Evolutionary conservation across 1,140 invertebrate genomes (phyloP), one percentile per base, ranked within the genome.

Genomic region (Micrasema minimum): DNA sequence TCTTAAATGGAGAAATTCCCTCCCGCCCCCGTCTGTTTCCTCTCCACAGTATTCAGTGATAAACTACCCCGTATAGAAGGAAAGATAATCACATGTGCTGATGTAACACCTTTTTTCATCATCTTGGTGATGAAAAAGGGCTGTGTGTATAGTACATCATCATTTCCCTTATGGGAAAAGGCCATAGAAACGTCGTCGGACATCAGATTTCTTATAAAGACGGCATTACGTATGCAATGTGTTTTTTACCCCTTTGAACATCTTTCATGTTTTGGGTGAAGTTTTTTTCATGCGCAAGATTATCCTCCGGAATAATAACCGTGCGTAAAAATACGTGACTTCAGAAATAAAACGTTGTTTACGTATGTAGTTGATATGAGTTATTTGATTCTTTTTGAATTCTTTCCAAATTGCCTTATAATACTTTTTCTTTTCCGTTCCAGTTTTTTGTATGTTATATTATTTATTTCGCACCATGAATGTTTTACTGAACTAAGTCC

Each of bases 51-150:
- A 20, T 38, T 12, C 57, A 18, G 38, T 69, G 67, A 69, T 69
- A 69, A 69, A 69, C 57, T 69, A 69, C 67, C 67, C 46, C 31
- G 57, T 41, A 31, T 62, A 53, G 57, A 53, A 69, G 26, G 66
- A 35, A 38, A 69, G 67, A 69, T 69, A 69, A 69, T 69, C 67
- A 69, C 67, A 35, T 51, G 26, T 69, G 67, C 55, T 57, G 57
- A 43, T 45, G 35, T 46, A 41, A 62, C 57, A 45, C 38, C 23
- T 18, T 41, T 62, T 51, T 62, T 69, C 53, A 45, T 66, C 66
- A 59, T 14, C 51, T 55, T 55, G 20, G 18, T 23, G 50, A 53
- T 26, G 50, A 53, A 53, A 53, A 53, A 53, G 12, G 26, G 50
- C 10, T 48, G 46, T 20, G 50, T 53, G n/a, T 22, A 26, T 53